Percentiles rank a stretch among this genome's conserved stretches.
phyloP scores from a whole-genome alignment of 2,113 vertebrate species.

The Leptobrachium leishanense region DNA sequence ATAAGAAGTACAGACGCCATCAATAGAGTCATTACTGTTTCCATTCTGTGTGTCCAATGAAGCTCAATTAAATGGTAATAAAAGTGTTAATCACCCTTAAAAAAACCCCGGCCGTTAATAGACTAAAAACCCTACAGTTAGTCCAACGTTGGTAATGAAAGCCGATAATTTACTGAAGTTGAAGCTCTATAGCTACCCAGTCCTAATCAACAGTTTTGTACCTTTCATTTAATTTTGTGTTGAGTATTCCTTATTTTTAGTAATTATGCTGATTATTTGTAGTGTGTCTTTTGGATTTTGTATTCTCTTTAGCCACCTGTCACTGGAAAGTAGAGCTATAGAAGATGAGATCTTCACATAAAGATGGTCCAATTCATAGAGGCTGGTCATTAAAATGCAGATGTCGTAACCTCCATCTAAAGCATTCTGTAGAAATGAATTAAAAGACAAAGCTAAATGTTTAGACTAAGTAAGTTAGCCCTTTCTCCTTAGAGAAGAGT shows the following conservation, averaged over 20 bases:
- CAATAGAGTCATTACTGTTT: conserved; percentile 81
- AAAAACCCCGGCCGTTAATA: conserved; percentile 5
- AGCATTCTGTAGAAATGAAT: conserved; percentile 57
- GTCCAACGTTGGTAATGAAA: no score
- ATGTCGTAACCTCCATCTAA: conserved; percentile 62
- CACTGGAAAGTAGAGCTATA: conserved; percentile 52
- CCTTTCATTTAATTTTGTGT: no score
- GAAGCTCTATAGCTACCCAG: no score
- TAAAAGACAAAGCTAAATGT: conserved; percentile 62
- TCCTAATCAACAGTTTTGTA: no score
- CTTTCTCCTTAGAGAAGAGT: conserved; percentile 52
- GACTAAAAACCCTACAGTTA: no score
- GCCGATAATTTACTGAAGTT: no score
- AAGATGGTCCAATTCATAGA: conserved; percentile 54
- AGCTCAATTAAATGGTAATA: conserved; percentile 84
- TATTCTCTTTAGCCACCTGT: no score
- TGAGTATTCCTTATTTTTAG: no score
- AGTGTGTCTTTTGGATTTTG: background rate
- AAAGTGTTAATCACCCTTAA: conserved; percentile 83
- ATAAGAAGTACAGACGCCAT: conserved; percentile 84
- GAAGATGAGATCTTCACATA: conserved; percentile 61
- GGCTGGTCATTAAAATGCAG: conserved; percentile 64
- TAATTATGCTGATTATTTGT: no score
- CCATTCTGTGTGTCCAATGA: conserved; percentile 83
- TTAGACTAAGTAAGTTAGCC: conserved; percentile 62